Base-by-base conservation (phyloP, 2,113 vertebrate species). In the Mastomys coucha region DNA sequence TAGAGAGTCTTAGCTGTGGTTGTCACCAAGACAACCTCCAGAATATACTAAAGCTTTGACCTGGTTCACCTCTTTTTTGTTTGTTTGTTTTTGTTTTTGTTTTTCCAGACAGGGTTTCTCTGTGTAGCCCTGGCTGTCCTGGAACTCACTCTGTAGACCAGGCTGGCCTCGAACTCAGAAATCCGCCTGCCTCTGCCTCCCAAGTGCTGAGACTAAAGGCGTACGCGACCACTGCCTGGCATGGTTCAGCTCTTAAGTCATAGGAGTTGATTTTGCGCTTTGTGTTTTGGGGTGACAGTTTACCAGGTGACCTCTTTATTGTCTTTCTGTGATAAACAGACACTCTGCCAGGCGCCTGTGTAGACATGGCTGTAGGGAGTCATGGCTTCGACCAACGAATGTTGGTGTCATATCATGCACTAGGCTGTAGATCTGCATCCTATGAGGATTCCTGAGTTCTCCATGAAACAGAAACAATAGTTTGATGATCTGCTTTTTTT, bases 1-100 rank as follows among this genome's bases (percentile, higher is more conserved):
- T 31, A 69, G 96, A 93, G 94, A 95, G 88, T 87, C 94, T 97
- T 85, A 56, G 33, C 96, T 98, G 97, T 16, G 73, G 96, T 93
- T 93, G 13, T 94, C 95, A 45, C 95, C 93, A 82, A 53, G 94
- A 97, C 45, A 81, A 87, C 96, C 91, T 97, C 95, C 89, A 91
- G 11, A 91, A 39, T 76, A 89, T 45, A 84, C 90, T 95, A 95
- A 97, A 98, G 82, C 82, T 92, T 95, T 93, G 93, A 67, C 82
- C 56, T 95, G 96, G 81, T 91, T 97, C 95, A n/a, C n/a, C n/a
- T n/a, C n/a, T n/a, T n/a, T n/a, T n/a, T n/a, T n/a, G n/a, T n/a
- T n/a, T n/a, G n/a, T n/a, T n/a, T n/a, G n/a, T n/a, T n/a, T n/a
- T n/a, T n/a, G n/a, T n/a, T n/a, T n/a, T n/a, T n/a, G n/a, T n/a